Evolutionary conservation across 2,888 invertebrate genomes (phyloP).

Genomic region (Cryptocheilus praepositus): DNA sequence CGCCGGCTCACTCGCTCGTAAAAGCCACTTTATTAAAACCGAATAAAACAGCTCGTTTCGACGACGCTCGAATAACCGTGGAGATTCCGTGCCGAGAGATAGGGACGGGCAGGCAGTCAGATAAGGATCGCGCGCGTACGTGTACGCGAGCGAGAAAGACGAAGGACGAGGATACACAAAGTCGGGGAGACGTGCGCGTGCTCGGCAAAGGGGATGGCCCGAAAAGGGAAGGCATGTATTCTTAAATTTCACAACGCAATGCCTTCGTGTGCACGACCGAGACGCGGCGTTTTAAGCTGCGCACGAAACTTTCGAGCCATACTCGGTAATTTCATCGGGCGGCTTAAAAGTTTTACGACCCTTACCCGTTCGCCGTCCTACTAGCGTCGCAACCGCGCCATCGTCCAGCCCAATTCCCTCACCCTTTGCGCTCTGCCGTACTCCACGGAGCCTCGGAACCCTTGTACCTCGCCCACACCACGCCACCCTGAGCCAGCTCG

Average conservation of each 20-base stretch:
- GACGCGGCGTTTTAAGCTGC: conserved; percentile 1
- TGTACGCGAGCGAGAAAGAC: too few species aligned
- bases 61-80: too few species aligned
- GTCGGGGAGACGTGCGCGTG: background rate
- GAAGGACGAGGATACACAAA: too few species aligned
- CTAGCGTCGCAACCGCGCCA: background rate
- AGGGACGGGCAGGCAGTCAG: too few species aligned
- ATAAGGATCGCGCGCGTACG: too few species aligned
- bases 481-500: conserved; percentile 14
- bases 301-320: background rate
- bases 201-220: background rate
- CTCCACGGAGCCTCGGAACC: too few species aligned
- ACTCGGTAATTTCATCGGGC: conserved; percentile 30
- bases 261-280: background rate
- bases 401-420: conserved; percentile 3
- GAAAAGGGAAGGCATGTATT: too few species aligned
- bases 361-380: background rate
- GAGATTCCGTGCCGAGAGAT: too few species aligned
- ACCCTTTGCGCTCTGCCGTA: too few species aligned
- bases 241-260: conserved; percentile 4
- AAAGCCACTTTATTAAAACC: too few species aligned
- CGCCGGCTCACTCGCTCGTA: too few species aligned
- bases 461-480: background rate
- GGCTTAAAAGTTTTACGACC: conserved; percentile 35
- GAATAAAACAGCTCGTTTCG: too few species aligned